Base-by-base conservation (phyloP, 2,888 invertebrate species). In the Quadroppia sp. region DNA sequence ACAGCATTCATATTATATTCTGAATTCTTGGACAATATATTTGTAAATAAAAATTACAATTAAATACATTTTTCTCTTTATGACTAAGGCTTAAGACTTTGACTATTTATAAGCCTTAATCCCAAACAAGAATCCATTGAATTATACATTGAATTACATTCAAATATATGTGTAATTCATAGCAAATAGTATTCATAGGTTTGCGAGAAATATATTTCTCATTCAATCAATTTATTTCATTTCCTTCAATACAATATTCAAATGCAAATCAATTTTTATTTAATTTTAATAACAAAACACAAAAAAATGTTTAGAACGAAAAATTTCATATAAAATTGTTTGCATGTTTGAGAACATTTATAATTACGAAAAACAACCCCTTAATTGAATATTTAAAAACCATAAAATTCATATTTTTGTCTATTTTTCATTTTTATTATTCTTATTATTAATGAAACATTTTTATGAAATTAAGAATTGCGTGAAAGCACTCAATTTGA, bases 31-130 rank as follows among this genome's bases (percentile, higher is more conserved):
- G 40, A 64, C 15, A 56, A 56, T 64, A 32, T 17, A 30, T 36
- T 40, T 40, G 64, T 64, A 64, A 64, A 64, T 64, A 64, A 64
- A 64, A 64, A 36, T 36, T 64, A 15, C 28, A 56, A 56, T 56
- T 56, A 30, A 13, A 56, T 56, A 15, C 28, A 56, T 17, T 56
- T 25, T 9, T 4, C 25, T 53, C 45, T 36, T 36, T 7, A 7
- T 4, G 36, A 45, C 45, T 17, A 45, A 4, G 20, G 20, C 25
- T 53, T 36, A 36, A 36, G 36, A 11, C 25, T 17, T 50, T 45
- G 45, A 45, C 13, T 45, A 40, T 13, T 40, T 56, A 28, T 30
- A 56, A 56, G 56, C 30, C 28, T 25, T 56, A 56, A 56, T 0
- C 28, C 30, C 56, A 56, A 50, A 53, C 9, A 56, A 56, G 56